Base-by-base conservation (phyloP, 2,113 vertebrate species). In the Brachyhypopomus occidentalis region DNA sequence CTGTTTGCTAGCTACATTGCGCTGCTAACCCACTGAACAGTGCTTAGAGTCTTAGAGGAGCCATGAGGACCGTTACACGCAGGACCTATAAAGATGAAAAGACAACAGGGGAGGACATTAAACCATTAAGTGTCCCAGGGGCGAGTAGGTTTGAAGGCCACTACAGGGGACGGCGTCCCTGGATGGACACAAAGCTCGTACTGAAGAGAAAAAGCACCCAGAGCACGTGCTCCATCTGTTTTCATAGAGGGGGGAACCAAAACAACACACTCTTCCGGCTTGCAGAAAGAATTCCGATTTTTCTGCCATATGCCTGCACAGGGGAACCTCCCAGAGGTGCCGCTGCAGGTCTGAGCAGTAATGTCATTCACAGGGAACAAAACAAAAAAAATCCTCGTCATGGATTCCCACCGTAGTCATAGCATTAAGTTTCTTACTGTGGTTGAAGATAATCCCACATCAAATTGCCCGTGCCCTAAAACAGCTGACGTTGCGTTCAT, bases 301-400 rank as follows among this genome's bases (percentile, higher is more conserved):
- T 76, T 79, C 84, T 75, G 55, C 78, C 79, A 56, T 80, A 83
- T 78, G 52, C 56, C 63, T 71, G 84, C 69, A 86, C 1, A 22
- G 34, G 72, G 83, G 84, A 80, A 80, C 71, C 76, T 86, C 88
- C 87, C 85, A 79, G 83, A 30, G 58, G 81, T 88, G 79, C 36
- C 38, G 25, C 20, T 80, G n/a, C 62, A 38, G 64, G 84, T 67
- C 80, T 88, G 85, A 36, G 70, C 45, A 85, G 25, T 91, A 88
- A 90, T 87, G 70, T 77, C 87, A 89, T 87, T 88, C 71, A 80
- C 88, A 92, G 83, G 56, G 12, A 52, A 52, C 30, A 11, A 52
- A 52, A 85, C 27, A 73, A 2, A 45, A n/a, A 56, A 56, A 38
- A 63, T 75, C 70, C 76, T 75, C 55, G 45, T 80, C 52, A 19